Evolutionary conservation across 2,888 invertebrate species (phyloP).

Genomic region (Athetis lepigone): DNA sequence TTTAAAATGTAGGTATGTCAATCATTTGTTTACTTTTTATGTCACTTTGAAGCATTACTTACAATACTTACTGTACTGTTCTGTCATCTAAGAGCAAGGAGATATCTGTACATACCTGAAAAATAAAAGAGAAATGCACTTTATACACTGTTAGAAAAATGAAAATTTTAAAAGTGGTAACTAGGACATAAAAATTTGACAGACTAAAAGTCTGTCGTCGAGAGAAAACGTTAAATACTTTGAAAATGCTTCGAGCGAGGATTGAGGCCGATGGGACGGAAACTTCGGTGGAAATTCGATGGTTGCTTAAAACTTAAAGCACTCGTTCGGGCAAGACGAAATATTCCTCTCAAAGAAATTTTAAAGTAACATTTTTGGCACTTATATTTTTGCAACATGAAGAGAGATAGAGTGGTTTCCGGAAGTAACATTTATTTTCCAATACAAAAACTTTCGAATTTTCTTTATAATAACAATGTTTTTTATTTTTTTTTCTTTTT

Average conservation of each 20-base stretch:
- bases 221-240: conserved; percentile 55
- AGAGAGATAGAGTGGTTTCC: conserved; percentile 9
- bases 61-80: conserved; percentile 36
- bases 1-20: conserved; percentile 29
- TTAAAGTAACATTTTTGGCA: conserved; percentile 27
- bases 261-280: conserved; percentile 62
- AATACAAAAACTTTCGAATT: not conserved
- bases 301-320: conserved; percentile 68
- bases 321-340: conserved; percentile 44
- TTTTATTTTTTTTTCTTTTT: too few species aligned
- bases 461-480: not conserved
- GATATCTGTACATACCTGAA: conserved; percentile 59
- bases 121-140: conserved; percentile 28
- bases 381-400: conserved; percentile 24
- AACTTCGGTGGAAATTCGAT: conserved; percentile 71
- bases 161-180: conserved; percentile 21
- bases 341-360: conserved; percentile 30
- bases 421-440: conserved; percentile 4
- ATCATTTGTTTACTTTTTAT: conserved; percentile 42
- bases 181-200: conserved; percentile 28
- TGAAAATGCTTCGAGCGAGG: conserved; percentile 60
- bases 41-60: conserved; percentile 2
- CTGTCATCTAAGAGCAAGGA: conserved; percentile 26
- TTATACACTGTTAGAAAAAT: conserved; percentile 15
- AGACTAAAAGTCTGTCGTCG: conserved; percentile 39